These are phyloP conservation scores for Heliconius hewitsoni DNA, from an alignment of 1,140 invertebrate species.

Conservation along the genomic window DNA sequence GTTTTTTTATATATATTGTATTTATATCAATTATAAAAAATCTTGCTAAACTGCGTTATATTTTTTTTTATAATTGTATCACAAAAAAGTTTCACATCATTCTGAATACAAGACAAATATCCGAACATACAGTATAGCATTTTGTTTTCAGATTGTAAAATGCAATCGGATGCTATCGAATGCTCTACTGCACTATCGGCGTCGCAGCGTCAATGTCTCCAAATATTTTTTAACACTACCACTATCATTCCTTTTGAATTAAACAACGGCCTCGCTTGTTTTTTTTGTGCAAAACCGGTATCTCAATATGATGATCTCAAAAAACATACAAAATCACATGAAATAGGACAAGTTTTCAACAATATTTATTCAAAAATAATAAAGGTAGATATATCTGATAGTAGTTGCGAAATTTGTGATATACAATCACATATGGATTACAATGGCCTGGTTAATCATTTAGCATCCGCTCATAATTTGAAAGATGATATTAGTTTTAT, in stretches of 20 bases:
- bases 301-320: conserved; percentile 42
- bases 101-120: background rate
- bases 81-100: background rate
- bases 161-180: conserved; percentile 30
- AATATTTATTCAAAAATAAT: conserved; percentile 45
- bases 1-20: no score
- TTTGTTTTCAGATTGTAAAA: conserved; percentile 69
- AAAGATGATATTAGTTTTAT: conserved; percentile 41
- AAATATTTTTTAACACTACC: conserved; percentile 61
- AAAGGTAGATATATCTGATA: conserved; percentile 62
- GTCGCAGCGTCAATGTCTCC: conserved; percentile 51
- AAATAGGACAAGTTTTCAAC: conserved; percentile 46
- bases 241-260: conserved; percentile 66
- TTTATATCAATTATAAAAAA: no score
- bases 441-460: conserved; percentile 52
- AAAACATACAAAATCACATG: conserved; percentile 57
- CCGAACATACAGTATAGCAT: conserved; percentile 48
- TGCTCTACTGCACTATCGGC: conserved; percentile 42
- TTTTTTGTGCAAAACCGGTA: conserved; percentile 53
- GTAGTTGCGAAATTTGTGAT: conserved; percentile 56
- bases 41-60: no score
- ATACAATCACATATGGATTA: conserved; percentile 42
- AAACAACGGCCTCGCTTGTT: conserved; percentile 55
- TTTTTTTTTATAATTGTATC: no score
- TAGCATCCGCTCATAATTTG: conserved; percentile 49